Conservation (phyloP, 2,113 vertebrate species). For the Sprattus sprattus region DNA sequence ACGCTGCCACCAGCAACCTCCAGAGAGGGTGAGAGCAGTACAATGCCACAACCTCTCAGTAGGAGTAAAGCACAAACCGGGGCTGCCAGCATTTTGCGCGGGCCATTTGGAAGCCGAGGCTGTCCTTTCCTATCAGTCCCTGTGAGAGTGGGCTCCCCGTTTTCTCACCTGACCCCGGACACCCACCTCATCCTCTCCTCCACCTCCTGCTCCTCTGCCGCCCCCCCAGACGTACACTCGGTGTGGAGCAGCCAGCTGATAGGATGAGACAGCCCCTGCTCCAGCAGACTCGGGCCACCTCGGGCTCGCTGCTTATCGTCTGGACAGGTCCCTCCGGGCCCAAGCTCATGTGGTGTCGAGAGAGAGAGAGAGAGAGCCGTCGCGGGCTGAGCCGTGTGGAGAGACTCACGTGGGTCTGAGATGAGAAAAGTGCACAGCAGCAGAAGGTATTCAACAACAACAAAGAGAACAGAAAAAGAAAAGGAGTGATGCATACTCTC, state of each 20-base stretch:
- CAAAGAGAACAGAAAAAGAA: not conserved
- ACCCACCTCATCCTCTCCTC: not conserved
- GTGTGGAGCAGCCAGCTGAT: constrained; percentile 36
- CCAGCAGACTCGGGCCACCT: constrained; percentile 38
- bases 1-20: not conserved
- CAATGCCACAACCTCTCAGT: not conserved
- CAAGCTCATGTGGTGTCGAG: constrained; percentile 39
- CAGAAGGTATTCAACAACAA: not conserved
- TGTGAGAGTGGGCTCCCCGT: not conserved
- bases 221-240: not conserved
- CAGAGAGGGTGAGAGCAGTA: not conserved
- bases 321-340: constrained; percentile 42
- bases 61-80: not conserved
- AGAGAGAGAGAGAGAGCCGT: not conserved
- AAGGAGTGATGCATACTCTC: not conserved
- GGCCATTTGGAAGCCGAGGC: constrained; percentile 8
- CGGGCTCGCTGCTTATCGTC: constrained; percentile 38
- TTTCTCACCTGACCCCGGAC: not conserved
- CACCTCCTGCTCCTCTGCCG: not conserved
- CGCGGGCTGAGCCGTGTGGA: not conserved
- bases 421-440: not conserved
- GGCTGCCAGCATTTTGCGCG: not conserved
- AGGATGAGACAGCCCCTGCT: constrained; percentile 53
- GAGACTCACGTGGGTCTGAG: not conserved
- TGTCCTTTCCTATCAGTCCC: not conserved